Evolutionary conservation across 2,113 vertebrate genomes (phyloP), one percentile per base, ranked within the genome.

Genomic region (Ageneiosus marmoratus): DNA sequence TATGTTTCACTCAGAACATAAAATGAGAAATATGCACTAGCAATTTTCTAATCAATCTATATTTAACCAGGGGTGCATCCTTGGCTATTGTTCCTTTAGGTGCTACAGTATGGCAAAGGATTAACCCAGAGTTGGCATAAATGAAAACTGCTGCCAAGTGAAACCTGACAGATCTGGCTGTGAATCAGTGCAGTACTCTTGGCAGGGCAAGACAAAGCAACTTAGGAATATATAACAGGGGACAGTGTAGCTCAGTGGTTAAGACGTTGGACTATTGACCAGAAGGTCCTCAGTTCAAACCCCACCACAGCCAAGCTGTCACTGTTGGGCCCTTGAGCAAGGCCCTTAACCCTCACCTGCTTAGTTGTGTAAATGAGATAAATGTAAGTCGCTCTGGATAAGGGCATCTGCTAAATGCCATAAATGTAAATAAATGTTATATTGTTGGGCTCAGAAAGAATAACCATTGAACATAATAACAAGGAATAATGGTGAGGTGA

Each of bases 41-140:
- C 24, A 72, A 48, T 48, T 27, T 22, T 72, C 12, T 41, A 41
- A 48, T 46, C 41, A 72, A 24, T 72, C 41, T 27, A 27, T 12
- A 72, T 72, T 72, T 48, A 72, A 72, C 69, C 44, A 48, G 9
- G 34, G 65, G 65, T 69, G 65, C 20, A 69, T 69, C 24, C 10
- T 41, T 48, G 24, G 69, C 41, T 73, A 22, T 29, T 46, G 1
- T 24, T 27, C 41, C n/a, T 73, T 73, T 44, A 13, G 24, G 24
- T 50, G 48, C 22, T 16, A 15, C 5, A 6, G 24, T 1, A n/a
- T n/a, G n/a, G n/a, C n/a, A 46, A 48, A n/a, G 41, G 12, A n/a
- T 46, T 5, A 24, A 41, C 37, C 11, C 4, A 5, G 34, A n/a
- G 34, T 24, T 24, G 32, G 63, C 63, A 67, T 20, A 67, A 37